Conservation (phyloP, 2,113 vertebrate genomes). For the Emberiza fucata region DNA sequence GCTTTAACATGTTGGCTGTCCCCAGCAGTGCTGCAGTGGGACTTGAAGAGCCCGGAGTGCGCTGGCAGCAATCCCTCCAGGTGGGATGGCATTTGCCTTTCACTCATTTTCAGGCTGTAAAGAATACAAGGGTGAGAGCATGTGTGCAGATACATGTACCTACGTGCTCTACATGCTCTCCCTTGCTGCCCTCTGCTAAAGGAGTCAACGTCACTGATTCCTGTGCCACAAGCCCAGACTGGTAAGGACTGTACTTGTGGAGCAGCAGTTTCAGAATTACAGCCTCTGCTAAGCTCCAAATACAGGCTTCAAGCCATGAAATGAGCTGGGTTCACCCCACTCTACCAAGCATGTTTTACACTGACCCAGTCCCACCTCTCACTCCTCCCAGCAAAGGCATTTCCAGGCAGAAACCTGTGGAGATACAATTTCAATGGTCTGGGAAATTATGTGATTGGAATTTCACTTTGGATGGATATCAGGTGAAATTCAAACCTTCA, state of each 20-base stretch:
- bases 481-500: background rate
- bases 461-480: background rate
- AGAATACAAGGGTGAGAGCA: accelerated
- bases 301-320: background rate
- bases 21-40: background rate
- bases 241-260: background rate
- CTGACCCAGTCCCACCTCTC: background rate
- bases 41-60: background rate
- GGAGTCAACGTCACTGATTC: background rate
- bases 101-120: background rate
- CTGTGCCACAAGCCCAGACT: background rate
- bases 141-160: background rate
- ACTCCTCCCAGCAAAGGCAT: background rate
- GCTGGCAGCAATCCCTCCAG: background rate
- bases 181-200: background rate
- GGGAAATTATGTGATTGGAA: accelerated
- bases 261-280: background rate
- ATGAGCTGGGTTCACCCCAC: background rate
- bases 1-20: background rate
- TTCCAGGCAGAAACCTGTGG: background rate
- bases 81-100: background rate
- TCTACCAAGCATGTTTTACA: accelerated
- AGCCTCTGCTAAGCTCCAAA: background rate
- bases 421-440: background rate
- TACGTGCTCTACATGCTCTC: background rate